Evolutionary conservation across 2,888 invertebrate species (phyloP), one percentile per base, ranked within the genome.

Genomic region (Stenolophus ochropezus): DNA sequence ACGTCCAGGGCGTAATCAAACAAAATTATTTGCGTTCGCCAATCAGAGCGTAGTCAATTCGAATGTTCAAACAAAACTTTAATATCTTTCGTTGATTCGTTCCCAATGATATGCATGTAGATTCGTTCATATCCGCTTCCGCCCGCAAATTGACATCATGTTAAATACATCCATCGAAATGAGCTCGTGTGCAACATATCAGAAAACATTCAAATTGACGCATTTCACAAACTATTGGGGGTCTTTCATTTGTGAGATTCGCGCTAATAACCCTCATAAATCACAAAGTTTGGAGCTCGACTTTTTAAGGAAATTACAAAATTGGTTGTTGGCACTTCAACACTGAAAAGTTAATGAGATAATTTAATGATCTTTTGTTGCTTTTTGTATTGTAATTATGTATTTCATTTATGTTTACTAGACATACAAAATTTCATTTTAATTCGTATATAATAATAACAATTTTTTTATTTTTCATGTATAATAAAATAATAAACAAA

Each of bases 31-130:
- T 61, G 3, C 23, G 25, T n/a, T 25, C 61, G 1, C 5, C 61
- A 61, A 61, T 61, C 61, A 61, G 25, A 61, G n/a, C 61, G 25
- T 11, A 61, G 25, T 61, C 23, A 25, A 61, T 61, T 27, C 61
- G 25, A n/a, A 61, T 25, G 61, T 61, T 61, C 61, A 61, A 61
- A 61, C 61, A 61, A 61, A 61, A 61, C 23, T 61, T 61, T 61
- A 61, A 61, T 61, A 61, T 61, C 61, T 61, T 61, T 61, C 23
- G n/a, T 23, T 11, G 61, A 61, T 61, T 25, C 58, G 21, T 23
- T 58, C n/a, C 53, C 11, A 61, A 61, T 61, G 61, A 61, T 61
- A 61, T 61, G 21, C 25, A 61, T 61, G 61, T 14, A 61, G 23
- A 61, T 61, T 61, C 25, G 61, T 25, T 61, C 61, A 61, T 61